Evolutionary conservation across 1,140 invertebrate species (phyloP).

Genomic region (Dreissena polymorpha): DNA sequence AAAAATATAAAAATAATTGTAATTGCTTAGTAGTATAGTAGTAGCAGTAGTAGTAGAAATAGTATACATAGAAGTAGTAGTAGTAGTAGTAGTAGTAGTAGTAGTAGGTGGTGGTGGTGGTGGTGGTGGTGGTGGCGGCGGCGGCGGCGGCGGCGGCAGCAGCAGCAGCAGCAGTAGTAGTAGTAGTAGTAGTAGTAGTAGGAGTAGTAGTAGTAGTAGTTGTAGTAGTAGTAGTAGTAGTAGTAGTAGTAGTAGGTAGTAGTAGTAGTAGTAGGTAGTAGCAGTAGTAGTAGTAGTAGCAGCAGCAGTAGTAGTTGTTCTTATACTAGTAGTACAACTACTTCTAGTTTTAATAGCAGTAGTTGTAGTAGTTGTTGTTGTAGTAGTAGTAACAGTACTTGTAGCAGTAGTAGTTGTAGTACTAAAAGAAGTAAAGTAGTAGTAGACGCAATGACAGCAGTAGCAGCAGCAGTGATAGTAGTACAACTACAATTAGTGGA

Average conservation of each 20-base stretch:
- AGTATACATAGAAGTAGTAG: no score
- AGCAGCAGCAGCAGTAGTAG: not conserved
- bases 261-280: slow-evolving; percentile 8
- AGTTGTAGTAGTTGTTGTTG: not conserved
- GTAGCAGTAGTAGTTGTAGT: slow-evolving; percentile 1
- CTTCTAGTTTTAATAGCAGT: not conserved
- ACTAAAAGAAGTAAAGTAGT: not conserved
- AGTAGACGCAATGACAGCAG: not conserved
- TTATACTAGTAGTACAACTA: not conserved
- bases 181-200: slow-evolving; percentile 17
- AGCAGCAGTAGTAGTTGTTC: not conserved
- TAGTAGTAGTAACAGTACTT: not conserved
- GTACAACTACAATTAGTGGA: not conserved
- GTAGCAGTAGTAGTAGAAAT: no score
- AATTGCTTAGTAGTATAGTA: no score
- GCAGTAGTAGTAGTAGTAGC: slow-evolving; percentile 1
- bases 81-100: no score
- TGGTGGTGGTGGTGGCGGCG: no score
- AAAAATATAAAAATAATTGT: no score
- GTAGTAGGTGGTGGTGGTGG: no score
- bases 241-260: not conserved
- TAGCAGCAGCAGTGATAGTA: not conserved
- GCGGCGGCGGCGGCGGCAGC: not conserved
- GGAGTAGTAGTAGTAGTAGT: slow-evolving; percentile 18
- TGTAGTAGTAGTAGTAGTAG: not conserved